phyloP scores from a whole-genome alignment of 1,140 invertebrate species.

The Drosophila rhopaloa region DNA sequence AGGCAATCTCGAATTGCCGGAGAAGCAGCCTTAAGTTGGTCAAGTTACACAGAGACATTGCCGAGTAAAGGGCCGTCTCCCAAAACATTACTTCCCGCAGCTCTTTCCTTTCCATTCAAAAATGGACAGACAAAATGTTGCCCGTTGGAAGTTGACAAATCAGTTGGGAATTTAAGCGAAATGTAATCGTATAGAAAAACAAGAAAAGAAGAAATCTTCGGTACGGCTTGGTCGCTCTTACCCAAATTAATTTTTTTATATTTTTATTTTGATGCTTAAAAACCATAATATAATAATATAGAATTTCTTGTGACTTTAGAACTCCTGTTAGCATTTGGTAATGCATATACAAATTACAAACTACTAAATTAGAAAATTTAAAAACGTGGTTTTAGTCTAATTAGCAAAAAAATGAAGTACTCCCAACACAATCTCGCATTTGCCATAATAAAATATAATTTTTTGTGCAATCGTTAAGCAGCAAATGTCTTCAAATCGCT shows the following conservation, averaged over 20 bases:
- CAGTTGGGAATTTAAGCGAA: constrained; percentile 19
- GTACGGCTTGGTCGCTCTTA: too few species aligned
- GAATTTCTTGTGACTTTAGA: too few species aligned
- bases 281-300: too few species aligned
- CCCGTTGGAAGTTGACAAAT: constrained; percentile 14
- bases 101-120: constrained; percentile 8
- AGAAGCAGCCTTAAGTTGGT: constrained; percentile 35
- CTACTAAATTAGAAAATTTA: too few species aligned
- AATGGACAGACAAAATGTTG: constrained; percentile 13
- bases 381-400: too few species aligned
- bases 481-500: constrained; percentile 51
- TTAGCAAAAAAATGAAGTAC: too few species aligned
- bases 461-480: constrained; percentile 5
- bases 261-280: too few species aligned
- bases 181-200: not conserved
- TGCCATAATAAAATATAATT: constrained; percentile 10
- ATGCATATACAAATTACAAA: too few species aligned
- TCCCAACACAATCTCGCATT: not conserved
- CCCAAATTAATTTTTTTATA: too few species aligned
- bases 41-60: constrained; percentile 42
- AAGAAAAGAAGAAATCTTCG: too few species aligned
- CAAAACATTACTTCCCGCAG: not conserved
- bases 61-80: constrained; percentile 3
- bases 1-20: constrained; percentile 47
- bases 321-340: too few species aligned